Percentiles rank a stretch among this genome's conserved stretches.
Evolutionary conservation across 1,140 invertebrate species (phyloP).

Genomic region (Gyrodactylus salaris): DNA sequence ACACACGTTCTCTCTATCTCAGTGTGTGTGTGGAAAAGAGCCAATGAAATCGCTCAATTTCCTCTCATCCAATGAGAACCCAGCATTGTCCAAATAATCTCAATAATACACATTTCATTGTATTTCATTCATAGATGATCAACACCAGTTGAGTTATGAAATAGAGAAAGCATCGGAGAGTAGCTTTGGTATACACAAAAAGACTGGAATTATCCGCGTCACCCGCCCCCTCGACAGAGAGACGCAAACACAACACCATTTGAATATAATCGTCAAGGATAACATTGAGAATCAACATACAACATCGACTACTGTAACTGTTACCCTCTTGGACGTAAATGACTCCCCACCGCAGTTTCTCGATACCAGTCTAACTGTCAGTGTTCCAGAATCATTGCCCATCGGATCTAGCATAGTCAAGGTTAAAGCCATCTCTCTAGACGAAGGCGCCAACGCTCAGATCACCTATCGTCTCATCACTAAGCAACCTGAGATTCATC

Average conservation of each 20-base stretch:
- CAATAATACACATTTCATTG: neutral
- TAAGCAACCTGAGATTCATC: neutral
- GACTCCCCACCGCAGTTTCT: constrained; percentile 5
- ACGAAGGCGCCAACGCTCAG: neutral
- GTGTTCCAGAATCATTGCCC: neutral
- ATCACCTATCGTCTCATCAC: neutral
- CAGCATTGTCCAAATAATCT: neutral
- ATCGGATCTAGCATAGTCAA: neutral
- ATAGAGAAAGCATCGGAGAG: neutral
- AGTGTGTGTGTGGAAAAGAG: no score
- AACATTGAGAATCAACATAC: no score
- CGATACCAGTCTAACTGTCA: neutral
- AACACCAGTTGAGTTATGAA: neutral
- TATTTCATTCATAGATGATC: neutral
- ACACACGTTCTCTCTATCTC: no score
- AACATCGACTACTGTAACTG: neutral
- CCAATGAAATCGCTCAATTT: neutral
- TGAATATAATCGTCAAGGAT: neutral
- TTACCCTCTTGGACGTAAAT: constrained; percentile 3
- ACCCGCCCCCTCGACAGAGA: constrained; percentile 1
- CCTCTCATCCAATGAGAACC: neutral
- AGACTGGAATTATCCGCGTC: neutral
- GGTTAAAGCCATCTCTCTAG: neutral
- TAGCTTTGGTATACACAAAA: neutral
- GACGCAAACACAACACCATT: neutral